These are phyloP conservation scores for Cheilosia vulpina DNA, from an alignment of 2,888 invertebrate genomes.

Conservation along the genomic window DNA sequence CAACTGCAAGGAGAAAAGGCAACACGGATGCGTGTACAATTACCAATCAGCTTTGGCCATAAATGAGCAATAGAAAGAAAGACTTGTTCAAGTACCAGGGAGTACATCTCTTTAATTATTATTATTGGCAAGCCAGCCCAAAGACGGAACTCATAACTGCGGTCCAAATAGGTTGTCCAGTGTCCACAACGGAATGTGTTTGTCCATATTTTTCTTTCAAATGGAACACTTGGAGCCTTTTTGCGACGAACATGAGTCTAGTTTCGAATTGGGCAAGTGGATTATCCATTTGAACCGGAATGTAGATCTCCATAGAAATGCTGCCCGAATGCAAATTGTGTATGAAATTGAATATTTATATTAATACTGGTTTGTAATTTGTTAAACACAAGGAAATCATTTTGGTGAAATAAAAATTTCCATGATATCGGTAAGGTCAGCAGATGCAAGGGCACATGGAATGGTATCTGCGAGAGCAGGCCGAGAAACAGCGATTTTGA, in stretches of 20 bases:
- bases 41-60: conserved; percentile 53
- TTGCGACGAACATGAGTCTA: neutral
- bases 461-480: neutral
- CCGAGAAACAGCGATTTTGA: neutral
- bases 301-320: neutral
- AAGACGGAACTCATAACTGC: conserved; percentile 65
- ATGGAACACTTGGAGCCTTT: conserved; percentile 20
- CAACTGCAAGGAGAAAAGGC: conserved; percentile 66
- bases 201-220: conserved; percentile 23
- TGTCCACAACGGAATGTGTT: conserved; percentile 6
- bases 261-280: conserved; percentile 5
- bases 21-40: conserved; percentile 61
- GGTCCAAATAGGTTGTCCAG: conserved; percentile 28
- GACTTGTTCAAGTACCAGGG: neutral
- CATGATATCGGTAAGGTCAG: conserved; percentile 23
- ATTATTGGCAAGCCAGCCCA: conserved; percentile 19
- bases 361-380: conserved; percentile 11
- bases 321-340: neutral
- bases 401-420: conserved; percentile 1
- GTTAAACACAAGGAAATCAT: conserved; percentile 9
- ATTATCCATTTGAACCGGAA: neutral
- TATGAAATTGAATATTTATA: conserved; percentile 34
- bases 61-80: conserved; percentile 51
- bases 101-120: conserved; percentile 47
- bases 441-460: neutral